Conservation (phyloP, 2,888 invertebrate species). For the Aromia moschata region DNA sequence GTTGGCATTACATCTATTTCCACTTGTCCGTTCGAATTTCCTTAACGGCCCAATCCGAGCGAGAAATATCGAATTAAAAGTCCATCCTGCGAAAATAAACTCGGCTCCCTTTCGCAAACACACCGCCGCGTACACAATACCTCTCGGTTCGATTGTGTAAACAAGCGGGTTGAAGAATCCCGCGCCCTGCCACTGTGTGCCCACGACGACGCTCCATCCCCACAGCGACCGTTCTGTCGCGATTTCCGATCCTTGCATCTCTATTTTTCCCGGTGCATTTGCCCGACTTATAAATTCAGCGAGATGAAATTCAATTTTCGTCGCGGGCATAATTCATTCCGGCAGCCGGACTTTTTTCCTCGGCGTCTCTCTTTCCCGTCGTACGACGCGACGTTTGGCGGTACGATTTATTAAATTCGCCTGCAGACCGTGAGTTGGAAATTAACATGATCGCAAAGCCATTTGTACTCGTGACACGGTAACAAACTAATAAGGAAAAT, state of each 20-base stretch:
- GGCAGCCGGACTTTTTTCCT: neutral
- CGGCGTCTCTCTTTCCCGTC: neutral
- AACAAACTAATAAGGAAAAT: too few relatives aligned
- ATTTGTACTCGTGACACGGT: too few relatives aligned
- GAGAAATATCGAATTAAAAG: neutral
- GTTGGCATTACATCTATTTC: too few relatives aligned
- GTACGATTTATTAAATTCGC: neutral
- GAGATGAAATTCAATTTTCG: constrained; percentile 18
- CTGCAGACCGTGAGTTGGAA: neutral
- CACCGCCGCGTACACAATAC: neutral
- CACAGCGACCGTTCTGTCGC: neutral
- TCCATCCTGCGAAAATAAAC: neutral
- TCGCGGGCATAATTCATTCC: constrained; percentile 12
- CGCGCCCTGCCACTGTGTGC: too few relatives aligned
- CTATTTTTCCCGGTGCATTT: constrained; percentile 12
- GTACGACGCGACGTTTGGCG: constrained; percentile 2
- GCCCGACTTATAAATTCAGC: constrained; percentile 4
- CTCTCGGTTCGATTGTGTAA: neutral
- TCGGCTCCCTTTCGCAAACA: neutral
- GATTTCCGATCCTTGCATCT: constrained; percentile 5
- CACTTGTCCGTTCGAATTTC: too few relatives aligned
- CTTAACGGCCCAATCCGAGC: too few relatives aligned
- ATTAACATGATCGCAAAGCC: too few relatives aligned
- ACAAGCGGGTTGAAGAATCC: neutral
- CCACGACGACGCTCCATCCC: neutral